These are phyloP conservation scores for Anolis apletophallus DNA, from an alignment of 2,797 vertebrate genomes.

Conservation along the genomic window DNA sequence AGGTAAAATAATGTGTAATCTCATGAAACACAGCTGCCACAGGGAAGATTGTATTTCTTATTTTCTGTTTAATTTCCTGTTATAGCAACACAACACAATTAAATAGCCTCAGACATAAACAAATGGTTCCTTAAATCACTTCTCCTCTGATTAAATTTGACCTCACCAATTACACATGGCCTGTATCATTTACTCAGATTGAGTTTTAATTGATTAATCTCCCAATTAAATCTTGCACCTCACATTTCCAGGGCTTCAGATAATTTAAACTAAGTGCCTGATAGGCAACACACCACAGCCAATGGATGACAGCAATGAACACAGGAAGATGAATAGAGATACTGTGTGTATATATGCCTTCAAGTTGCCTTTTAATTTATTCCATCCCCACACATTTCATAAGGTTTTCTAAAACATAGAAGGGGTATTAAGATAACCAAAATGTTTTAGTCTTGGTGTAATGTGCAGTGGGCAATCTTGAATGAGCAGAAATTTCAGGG, in stretches of 20 bases:
- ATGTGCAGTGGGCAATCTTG: background rate
- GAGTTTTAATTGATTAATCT: slow-evolving; percentile 29
- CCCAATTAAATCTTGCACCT: slow-evolving; percentile 12
- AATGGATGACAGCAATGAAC: background rate
- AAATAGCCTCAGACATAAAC: slow-evolving; percentile 18
- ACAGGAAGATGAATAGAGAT: background rate
- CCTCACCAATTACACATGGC: slow-evolving; percentile 23
- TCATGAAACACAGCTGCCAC: background rate
- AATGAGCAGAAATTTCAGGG: background rate
- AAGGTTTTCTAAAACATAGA: too few relatives aligned
- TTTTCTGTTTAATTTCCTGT: slow-evolving; percentile 22
- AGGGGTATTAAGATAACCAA: background rate
- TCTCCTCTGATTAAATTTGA: slow-evolving; percentile 21
- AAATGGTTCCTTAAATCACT: slow-evolving; percentile 26
- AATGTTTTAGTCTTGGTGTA: background rate
- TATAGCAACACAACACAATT: background rate
- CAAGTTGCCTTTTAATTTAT: too few relatives aligned
- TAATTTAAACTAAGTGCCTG: slow-evolving; percentile 16
- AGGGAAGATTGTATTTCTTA: background rate
- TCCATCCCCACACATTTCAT: too few relatives aligned
- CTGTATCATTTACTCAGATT: slow-evolving; percentile 7
- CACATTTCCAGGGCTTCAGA: background rate
- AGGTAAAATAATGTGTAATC: background rate
- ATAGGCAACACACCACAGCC: slow-evolving; percentile 8
- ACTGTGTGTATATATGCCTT: too few relatives aligned